A percentile compares a stretch with the other conserved stretches of the same genome.
phyloP scores from a whole-genome alignment of 2,113 vertebrate genomes.

The Calidris pugnax region DNA sequence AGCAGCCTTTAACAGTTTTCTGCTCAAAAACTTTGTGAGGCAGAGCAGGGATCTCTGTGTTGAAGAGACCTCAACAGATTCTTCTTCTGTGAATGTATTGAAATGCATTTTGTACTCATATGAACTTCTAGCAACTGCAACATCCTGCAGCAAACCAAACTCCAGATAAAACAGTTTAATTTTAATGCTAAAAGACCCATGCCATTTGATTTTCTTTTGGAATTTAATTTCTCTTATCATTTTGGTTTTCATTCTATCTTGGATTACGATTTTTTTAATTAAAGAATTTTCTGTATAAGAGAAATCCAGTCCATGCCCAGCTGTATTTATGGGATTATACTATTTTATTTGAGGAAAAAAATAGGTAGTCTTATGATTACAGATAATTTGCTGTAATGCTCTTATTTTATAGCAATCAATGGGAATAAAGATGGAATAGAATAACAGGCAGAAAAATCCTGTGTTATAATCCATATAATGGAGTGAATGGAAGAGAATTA shows the following conservation, averaged over 20 bases:
- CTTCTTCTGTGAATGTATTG: background rate
- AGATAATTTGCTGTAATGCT: constrained; percentile 48
- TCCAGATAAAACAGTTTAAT: background rate
- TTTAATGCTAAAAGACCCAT: background rate
- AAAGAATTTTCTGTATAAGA: background rate
- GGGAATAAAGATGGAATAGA: constrained; percentile 24
- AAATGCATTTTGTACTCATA: background rate
- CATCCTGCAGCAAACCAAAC: background rate
- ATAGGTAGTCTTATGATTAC: constrained; percentile 29
- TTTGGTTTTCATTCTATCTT: constrained; percentile 34
- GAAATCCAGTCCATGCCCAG: background rate
- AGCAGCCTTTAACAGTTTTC: background rate
- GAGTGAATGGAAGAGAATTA: constrained; percentile 3
- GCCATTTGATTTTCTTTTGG: background rate
- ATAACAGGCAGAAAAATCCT: constrained; percentile 31
- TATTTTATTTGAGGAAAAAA: constrained; percentile 27
- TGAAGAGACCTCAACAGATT: background rate
- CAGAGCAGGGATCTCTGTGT: background rate
- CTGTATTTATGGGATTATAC: constrained; percentile 41
- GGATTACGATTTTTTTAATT: constrained; percentile 54
- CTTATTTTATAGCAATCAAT: constrained; percentile 35
- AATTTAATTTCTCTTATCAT: constrained; percentile 5
- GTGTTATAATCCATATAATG: constrained; percentile 25
- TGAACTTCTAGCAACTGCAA: background rate
- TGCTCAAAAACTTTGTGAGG: background rate